Conservation (phyloP, 2,113 vertebrate species). For the Gymnorhina tibicen region DNA sequence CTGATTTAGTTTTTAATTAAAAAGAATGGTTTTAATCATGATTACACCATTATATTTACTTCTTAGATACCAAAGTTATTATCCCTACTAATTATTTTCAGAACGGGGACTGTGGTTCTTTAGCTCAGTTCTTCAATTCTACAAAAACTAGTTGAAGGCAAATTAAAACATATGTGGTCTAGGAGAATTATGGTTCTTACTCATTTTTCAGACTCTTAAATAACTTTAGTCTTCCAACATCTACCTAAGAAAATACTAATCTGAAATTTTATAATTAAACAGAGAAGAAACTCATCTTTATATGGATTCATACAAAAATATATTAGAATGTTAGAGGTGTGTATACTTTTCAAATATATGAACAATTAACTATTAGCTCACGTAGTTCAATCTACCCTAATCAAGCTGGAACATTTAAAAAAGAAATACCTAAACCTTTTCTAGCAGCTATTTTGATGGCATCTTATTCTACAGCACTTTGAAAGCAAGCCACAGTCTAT, state of each 20-base stretch:
- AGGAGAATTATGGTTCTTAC: background rate
- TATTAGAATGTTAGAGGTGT: background rate
- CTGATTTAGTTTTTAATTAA: slow-evolving; percentile 14
- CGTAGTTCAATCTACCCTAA: slow-evolving; percentile 38
- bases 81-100: background rate
- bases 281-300: background rate
- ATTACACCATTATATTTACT: background rate
- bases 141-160: background rate
- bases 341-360: slow-evolving; percentile 44
- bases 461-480: background rate
- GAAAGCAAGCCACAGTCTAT: background rate
- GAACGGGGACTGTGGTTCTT: background rate
- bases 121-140: background rate
- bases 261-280: background rate
- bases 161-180: background rate
- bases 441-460: background rate
- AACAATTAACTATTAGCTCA: slow-evolving; percentile 43
- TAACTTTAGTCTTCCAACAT: background rate
- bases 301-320: background rate
- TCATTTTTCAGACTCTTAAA: background rate
- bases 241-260: background rate
- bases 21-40: slow-evolving; percentile 23
- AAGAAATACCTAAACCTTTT: slow-evolving; percentile 16
- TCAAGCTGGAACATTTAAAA: slow-evolving; percentile 9
- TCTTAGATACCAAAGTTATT: background rate